Evolutionary conservation across 2,888 invertebrate species (phyloP), one percentile per base, ranked within the genome.

Genomic region (Megaustenia siamemsis): DNA sequence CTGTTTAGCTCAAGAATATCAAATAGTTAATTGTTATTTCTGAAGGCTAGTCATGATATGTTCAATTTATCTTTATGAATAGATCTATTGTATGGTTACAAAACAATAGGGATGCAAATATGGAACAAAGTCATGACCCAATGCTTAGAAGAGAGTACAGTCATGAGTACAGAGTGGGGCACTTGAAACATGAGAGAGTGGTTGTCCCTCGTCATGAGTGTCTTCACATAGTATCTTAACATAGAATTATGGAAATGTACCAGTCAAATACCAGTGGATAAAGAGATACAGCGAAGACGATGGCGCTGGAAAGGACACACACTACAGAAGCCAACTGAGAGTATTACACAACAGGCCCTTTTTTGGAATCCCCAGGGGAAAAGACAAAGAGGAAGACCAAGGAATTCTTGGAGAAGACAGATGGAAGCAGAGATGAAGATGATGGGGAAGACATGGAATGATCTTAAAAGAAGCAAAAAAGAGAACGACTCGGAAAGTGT

Each of bases 81-180:
- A 95, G 95, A 87, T 98, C 99, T 75, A 98, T 99, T 89, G 99
- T 99, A 24, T 99, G 99, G 97, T 95, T 99, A 86, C 99, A 99
- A 94, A 97, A 98, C 87, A 98, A 98, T 93, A 95, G 99, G 53
- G 99, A 99, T 94, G 97, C 97, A 18, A 97, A 97, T 0, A 95
- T 98, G 60, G 98, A 93, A 86, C 85, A 93, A 73, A 92, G 88
- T 69, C 89, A 93, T 43, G 92, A 92, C 8, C 92, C 94, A 0
- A 96, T 96, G 85, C 96, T 97, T 0, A 95, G 97, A 28, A 90
- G 95, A 38, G 97, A 97, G 86, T 98, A 98, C 92, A 96, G 97
- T 38, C 97, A 97, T 88, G 98, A 98, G 94, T 98, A 97, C 95
- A 95, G 98, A 68, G 97, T 99, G 87, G 99, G 99, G 0, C 96